Evolutionary conservation across 2,797 vertebrate species (phyloP), one percentile per base, ranked within the genome.

Genomic region (Neoniphon sammara): DNA sequence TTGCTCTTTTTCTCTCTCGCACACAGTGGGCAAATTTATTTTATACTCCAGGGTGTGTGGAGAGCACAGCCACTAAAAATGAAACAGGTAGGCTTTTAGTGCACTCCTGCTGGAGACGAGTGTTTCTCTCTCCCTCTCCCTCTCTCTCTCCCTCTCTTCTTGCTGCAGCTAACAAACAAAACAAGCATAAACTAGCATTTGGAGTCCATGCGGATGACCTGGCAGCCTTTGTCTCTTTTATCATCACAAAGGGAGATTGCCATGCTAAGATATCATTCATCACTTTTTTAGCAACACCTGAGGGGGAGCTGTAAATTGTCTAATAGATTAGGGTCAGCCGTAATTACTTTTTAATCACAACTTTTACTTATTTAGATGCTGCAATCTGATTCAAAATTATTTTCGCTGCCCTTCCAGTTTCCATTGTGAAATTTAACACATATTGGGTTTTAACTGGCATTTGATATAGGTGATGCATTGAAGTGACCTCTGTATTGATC

Each of bases 401-500:
- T 36, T 52, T 46, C 34, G n/a, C 42, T 1, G 7, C 14, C 20
- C 17, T 7, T 5, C 1, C 21, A 18, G 4, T 62, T 46, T 39
- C 23, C 36, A 14, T 55, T 23, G 21, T 49, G 4, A 31, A 9
- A 12, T 54, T 54, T 21, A 21, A 1, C 21, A 18, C 66, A 9
- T 64, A 57, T 65, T 58, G 25, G 25, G 2, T 67, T 70, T 36
- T 46, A 23, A 21, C 31, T 42, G 21, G 30, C 20, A 70, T 9
- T 39, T 53, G 36, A 73, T n/a, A 63, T 59, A 12, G 0, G 62
- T 66, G 46, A 75, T 71, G 50, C 34, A 63, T 70, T n/a, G 30
- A 69, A 80, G 54, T 66, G 68, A 77, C 15, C 23, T 14, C 39
- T 39, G 52, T 71, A 86, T 76, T 82, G 75, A 78, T 73, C 55